Evolutionary conservation across 2,888 invertebrate species (phyloP).

Genomic region (Aradus depressus): DNA sequence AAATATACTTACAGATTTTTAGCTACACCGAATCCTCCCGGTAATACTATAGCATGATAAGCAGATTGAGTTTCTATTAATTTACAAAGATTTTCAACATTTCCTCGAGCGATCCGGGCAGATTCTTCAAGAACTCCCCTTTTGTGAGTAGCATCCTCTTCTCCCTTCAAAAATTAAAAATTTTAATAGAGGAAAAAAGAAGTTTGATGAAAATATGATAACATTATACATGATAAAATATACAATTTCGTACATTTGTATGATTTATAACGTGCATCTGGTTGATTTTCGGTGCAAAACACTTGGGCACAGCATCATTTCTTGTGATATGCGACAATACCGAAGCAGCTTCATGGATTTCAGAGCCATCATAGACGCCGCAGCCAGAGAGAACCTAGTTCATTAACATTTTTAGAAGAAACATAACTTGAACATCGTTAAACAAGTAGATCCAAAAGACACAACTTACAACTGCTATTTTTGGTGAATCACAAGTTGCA

Average conservation of each 20-base stretch:
- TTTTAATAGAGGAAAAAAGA: not conserved
- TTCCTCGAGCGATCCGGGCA: conserved; percentile 42
- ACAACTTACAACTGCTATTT: no score
- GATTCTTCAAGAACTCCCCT: conserved; percentile 41
- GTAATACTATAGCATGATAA: conserved; percentile 43
- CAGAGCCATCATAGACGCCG: conserved; percentile 45
- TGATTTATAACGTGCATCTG: conserved; percentile 42
- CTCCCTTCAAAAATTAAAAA: conserved; percentile 13
- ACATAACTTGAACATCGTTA: no score
- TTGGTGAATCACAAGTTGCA: no score
- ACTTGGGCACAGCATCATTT: conserved; percentile 36
- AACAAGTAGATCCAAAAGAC: no score
- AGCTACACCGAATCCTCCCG: conserved; percentile 47
- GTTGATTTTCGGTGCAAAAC: conserved; percentile 40
- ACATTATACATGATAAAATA: no score
- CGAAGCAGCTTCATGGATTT: conserved; percentile 44
- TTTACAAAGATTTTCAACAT: conserved; percentile 37
- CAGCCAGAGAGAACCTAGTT: conserved; percentile 43
- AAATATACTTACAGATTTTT: conserved; percentile 43
- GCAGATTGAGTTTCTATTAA: conserved; percentile 19
- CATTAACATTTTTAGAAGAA: no score
- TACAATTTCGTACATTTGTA: conserved; percentile 35
- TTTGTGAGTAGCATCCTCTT: conserved; percentile 19
- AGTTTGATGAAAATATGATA: not conserved
- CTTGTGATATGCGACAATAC: conserved; percentile 36